Base-by-base conservation (phyloP, 2,888 invertebrate genomes). In the Drosophila neonasuta region DNA sequence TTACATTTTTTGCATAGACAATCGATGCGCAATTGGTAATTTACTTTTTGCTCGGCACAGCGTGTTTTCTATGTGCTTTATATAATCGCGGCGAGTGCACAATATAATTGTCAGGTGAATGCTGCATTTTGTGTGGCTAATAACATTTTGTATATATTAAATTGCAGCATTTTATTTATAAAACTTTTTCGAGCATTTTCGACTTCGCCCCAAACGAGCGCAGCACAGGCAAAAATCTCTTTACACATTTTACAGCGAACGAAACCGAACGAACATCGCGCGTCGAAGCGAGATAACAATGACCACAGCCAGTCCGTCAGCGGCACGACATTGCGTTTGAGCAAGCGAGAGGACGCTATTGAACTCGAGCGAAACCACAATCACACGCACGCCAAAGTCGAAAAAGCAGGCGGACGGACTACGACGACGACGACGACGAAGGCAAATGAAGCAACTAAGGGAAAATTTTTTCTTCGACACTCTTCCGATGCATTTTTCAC, bases 171-270 rank as follows among this genome's bases (percentile, higher is more conserved):
- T 80, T 71, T 70, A 87, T 74, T 78, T 74, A 83, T 80, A 74
- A 78, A 76, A 78, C 82, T 66, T 71, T 75, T 87, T 83, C 68
- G 66, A 87, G 71, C 81, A 80, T 79, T 85, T 87, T 87, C 87
- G 87, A 83, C 83, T 87, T 83, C 87, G 71, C 84, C 86, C 87
- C 73, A 83, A 87, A 71, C 77, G 85, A 79, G 69, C 70, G 36
- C 36, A 46, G 36, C 36, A 46, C 72, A 79, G 69, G 79, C 76
- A 78, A 87, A 86, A 83, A 83, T 87, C 83, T 80, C 83, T 87
- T 83, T 86, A 83, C 83, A 79, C 79, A 79, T 76, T 81, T 79
- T 79, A 79, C 82, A 81, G 68, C 76, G 79, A 77, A 72, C 79
- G 74, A 74, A 77, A 67, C 74, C 73, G 79, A 76, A 57, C 68